Evolutionary conservation across 2,113 vertebrate genomes (phyloP).

Genomic region (Polypterus senegalus): DNA sequence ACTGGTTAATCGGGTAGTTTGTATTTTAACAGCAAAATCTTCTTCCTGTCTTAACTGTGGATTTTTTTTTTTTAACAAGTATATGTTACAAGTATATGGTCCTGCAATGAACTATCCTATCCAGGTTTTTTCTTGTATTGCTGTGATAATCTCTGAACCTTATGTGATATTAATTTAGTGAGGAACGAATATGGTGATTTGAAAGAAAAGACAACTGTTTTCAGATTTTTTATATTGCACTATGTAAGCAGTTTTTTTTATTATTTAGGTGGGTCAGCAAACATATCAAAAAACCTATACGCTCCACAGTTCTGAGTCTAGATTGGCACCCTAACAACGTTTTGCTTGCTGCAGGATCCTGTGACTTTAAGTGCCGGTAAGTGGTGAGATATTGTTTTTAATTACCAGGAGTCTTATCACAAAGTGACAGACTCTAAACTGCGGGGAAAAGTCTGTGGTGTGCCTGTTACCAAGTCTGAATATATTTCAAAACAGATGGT

Average conservation of each 20-base stretch:
- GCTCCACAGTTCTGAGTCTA: constrained; percentile 92
- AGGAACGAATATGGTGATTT: no score
- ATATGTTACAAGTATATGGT: no score
- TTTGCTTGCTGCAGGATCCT: constrained; percentile 87
- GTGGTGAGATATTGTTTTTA: not conserved
- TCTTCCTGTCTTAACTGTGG: no score
- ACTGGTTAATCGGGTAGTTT: not conserved
- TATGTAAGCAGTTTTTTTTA: not conserved
- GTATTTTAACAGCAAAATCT: no score
- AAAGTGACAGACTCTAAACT: no score
- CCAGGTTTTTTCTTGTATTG: not conserved
- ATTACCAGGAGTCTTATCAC: no score
- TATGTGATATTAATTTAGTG: not conserved
- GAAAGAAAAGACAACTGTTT: no score
- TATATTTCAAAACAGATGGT: no score
- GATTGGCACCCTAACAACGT: constrained; percentile 99
- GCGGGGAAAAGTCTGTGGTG: no score
- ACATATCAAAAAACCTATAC: constrained; percentile 96
- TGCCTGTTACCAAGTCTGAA: no score
- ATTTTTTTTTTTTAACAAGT: no score
- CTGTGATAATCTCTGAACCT: not conserved
- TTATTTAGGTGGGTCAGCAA: constrained; percentile 92
- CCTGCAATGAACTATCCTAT: no score
- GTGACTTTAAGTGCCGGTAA: constrained; percentile 98
- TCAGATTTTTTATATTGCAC: not conserved